These are phyloP conservation scores for Sebastes dallii DNA, from an alignment of 2,797 vertebrate species.

Conservation along the genomic window DNA sequence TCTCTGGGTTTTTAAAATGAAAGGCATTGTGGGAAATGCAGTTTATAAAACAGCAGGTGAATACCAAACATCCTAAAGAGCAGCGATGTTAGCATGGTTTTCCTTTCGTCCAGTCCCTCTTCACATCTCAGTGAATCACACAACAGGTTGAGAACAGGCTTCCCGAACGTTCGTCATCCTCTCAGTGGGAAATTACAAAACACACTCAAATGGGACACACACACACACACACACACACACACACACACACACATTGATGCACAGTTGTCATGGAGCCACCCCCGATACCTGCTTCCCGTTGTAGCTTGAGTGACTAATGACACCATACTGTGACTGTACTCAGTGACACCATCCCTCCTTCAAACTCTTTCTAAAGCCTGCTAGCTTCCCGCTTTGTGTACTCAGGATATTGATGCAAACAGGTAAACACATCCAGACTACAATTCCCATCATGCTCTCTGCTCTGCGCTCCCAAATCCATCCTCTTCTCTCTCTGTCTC, in stretches of 20 bases:
- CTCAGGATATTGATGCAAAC: not conserved
- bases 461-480: not conserved
- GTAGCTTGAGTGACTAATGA: constrained; percentile 72
- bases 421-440: not conserved
- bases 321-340: constrained; percentile 12
- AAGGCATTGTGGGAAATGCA: constrained; percentile 26
- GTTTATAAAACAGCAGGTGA: not conserved
- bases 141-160: constrained; percentile 42
- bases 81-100: not conserved
- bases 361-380: not conserved
- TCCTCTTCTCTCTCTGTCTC: not conserved
- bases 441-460: constrained; percentile 29
- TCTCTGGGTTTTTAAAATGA: not conserved
- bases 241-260: not conserved
- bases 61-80: not conserved
- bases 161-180: constrained; percentile 25
- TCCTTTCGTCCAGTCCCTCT: not conserved
- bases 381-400: not conserved
- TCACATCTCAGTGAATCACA: constrained; percentile 24
- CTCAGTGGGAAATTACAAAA: constrained; percentile 26
- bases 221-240: no score
- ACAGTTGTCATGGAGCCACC: constrained; percentile 78
- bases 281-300: constrained; percentile 67
- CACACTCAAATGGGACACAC: not conserved
- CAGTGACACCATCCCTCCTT: constrained; percentile 7